phyloP scores from a whole-genome alignment of 2,113 vertebrate genomes.

The Syngnathus floridae region DNA sequence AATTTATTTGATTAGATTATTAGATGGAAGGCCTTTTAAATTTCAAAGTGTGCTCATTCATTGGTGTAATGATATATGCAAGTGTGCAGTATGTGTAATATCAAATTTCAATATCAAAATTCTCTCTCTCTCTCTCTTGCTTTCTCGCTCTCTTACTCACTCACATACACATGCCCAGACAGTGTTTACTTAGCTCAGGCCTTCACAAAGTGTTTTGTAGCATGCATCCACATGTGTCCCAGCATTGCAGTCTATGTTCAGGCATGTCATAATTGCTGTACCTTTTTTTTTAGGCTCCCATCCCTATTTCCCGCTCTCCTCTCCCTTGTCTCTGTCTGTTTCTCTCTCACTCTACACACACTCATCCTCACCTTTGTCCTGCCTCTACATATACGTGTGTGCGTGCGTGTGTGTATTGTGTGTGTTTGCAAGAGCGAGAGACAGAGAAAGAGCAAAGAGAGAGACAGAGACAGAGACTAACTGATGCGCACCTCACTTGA shows the following conservation, averaged over 20 bases:
- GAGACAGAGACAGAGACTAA: constrained; percentile 3
- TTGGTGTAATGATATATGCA: constrained; percentile 21
- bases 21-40: neutral
- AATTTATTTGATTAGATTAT: too few species aligned
- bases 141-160: constrained; percentile 9
- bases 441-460: neutral
- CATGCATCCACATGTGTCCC: constrained; percentile 71
- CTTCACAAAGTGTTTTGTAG: constrained; percentile 62
- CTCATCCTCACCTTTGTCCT: constrained; percentile 54
- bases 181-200: constrained; percentile 64
- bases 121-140: neutral
- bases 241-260: constrained; percentile 67
- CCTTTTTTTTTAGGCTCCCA: constrained; percentile 66
- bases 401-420: constrained; percentile 17
- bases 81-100: neutral
- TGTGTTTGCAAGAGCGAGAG: neutral
- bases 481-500: constrained; percentile 43
- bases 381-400: constrained; percentile 15
- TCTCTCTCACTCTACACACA: constrained; percentile 45
- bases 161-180: constrained; percentile 40
- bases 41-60: constrained; percentile 17
- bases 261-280: constrained; percentile 73
- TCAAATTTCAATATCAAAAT: constrained; percentile 5
- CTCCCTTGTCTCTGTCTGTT: constrained; percentile 44
- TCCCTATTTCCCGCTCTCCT: constrained; percentile 54